Percentiles rank a stretch among this genome's conserved stretches.
phyloP scores from a whole-genome alignment of 2,113 vertebrate species.

The Gadus chalcogrammus region DNA sequence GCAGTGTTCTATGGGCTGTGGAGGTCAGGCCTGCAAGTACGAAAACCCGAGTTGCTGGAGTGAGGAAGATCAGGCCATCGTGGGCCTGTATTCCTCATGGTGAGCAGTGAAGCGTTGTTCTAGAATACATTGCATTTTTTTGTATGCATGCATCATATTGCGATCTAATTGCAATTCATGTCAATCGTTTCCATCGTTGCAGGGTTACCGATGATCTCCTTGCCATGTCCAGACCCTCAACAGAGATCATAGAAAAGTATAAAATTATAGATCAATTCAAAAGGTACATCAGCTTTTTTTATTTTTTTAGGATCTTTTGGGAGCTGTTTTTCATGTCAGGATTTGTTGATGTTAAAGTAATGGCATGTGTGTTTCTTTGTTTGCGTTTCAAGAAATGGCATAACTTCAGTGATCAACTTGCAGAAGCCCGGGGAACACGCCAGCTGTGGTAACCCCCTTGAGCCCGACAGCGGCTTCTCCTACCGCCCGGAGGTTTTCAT shows the following conservation, averaged over 20 bases:
- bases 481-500: slow-evolving; percentile 91
- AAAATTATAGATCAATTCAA: slow-evolving; percentile 86
- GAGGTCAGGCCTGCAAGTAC: slow-evolving; percentile 89
- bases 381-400: slow-evolving; percentile 71
- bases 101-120: slow-evolving; percentile 44
- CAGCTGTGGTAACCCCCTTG: slow-evolving; percentile 86
- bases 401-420: slow-evolving; percentile 94
- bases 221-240: slow-evolving; percentile 90
- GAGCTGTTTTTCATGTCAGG: neutral
- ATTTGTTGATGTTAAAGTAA: neutral
- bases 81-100: slow-evolving; percentile 93
- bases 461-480: slow-evolving; percentile 88
- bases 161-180: neutral
- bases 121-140: too few species aligned
- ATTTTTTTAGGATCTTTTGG: neutral
- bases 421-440: slow-evolving; percentile 91
- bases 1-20: slow-evolving; percentile 89
- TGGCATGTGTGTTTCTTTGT: slow-evolving; percentile 10
- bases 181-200: slow-evolving; percentile 19
- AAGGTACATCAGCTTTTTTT: slow-evolving; percentile 68
- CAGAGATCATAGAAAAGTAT: slow-evolving; percentile 87
- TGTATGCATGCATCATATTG: too few species aligned
- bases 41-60: slow-evolving; percentile 86
- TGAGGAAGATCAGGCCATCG: slow-evolving; percentile 84
- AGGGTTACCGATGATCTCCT: slow-evolving; percentile 91